Percentiles rank a stretch among this genome's conserved stretches.
Conservation (phyloP, 2,888 invertebrate species). For the Himalopsyche kuldschensis region DNA sequence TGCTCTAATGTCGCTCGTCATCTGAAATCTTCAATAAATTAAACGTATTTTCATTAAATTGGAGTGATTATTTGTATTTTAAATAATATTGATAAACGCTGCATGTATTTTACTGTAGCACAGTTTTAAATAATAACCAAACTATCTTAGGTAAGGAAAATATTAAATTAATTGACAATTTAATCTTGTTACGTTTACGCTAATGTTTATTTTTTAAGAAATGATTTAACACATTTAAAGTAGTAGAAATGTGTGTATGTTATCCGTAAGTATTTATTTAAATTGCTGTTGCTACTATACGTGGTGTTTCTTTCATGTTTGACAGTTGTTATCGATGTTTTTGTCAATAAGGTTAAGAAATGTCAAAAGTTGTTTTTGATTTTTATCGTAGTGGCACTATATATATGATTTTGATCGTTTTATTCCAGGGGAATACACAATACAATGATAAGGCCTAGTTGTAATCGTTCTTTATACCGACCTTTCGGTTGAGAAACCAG, state of each 20-base stretch:
- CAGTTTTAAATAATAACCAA: neutral
- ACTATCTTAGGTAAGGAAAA: neutral
- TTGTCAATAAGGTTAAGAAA: conserved; percentile 27
- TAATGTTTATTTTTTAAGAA: neutral
- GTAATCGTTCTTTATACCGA: conserved; percentile 6
- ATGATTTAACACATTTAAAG: neutral
- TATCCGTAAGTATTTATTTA: neutral
- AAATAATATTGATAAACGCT: neutral
- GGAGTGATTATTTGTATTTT: neutral
- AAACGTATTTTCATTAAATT: neutral
- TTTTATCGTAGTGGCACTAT: neutral
- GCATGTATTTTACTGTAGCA: neutral
- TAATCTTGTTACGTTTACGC: conserved; percentile 5
- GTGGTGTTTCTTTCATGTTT: neutral
- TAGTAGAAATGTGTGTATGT: neutral
- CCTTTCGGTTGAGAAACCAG: conserved; percentile 19
- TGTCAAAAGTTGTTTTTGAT: conserved; percentile 20
- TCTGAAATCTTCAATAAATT: conserved; percentile 13
- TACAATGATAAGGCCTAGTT: conserved; percentile 25
- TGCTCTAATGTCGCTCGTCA: conserved; percentile 37
- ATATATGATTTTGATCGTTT: neutral
- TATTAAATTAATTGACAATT: neutral
- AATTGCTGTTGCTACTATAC: neutral
- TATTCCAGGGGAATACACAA: conserved; percentile 1
- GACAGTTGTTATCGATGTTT: neutral